Conservation (phyloP, 2,888 invertebrate genomes). For the Macaria notata region DNA sequence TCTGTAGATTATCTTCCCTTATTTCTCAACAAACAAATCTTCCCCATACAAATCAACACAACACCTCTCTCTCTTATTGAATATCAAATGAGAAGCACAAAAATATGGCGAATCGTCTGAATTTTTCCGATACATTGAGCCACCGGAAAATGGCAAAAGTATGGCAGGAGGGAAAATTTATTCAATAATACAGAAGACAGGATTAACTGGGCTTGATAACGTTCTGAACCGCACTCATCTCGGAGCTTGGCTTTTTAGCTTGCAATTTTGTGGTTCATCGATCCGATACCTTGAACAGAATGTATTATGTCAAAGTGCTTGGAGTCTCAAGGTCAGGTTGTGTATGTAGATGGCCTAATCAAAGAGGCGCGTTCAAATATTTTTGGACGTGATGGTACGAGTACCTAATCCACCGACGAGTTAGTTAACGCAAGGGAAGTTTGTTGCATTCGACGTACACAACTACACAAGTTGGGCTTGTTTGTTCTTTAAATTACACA, state of each 20-base stretch:
- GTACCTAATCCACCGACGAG: constrained; percentile 46
- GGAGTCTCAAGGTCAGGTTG: background rate
- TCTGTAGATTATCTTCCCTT: constrained; percentile 37
- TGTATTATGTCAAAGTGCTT: constrained; percentile 3
- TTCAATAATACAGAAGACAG: constrained; percentile 73
- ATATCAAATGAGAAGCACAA: constrained; percentile 37
- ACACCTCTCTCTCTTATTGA: constrained; percentile 31
- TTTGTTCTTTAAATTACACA: constrained; percentile 70
- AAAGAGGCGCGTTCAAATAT: constrained; percentile 22
- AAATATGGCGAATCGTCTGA: constrained; percentile 40
- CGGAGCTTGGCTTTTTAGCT: constrained; percentile 61
- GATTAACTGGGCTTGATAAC: constrained; percentile 72
- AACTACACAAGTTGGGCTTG: constrained; percentile 47
- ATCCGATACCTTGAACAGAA: constrained; percentile 2
- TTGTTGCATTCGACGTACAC: constrained; percentile 58
- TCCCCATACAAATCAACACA: constrained; percentile 33
- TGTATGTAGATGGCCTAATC: constrained; percentile 23
- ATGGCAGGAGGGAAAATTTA: constrained; percentile 63
- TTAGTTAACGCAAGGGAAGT: constrained; percentile 54
- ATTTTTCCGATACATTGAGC: constrained; percentile 57
- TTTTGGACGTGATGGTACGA: constrained; percentile 31
- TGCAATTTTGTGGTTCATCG: constrained; percentile 53
- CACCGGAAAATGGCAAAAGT: constrained; percentile 55
- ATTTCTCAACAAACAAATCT: constrained; percentile 37
- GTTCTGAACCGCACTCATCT: constrained; percentile 66